These are phyloP conservation scores for Malurus alboscapulatus DNA, from an alignment of 2,113 vertebrate species.

Conservation along the genomic window DNA sequence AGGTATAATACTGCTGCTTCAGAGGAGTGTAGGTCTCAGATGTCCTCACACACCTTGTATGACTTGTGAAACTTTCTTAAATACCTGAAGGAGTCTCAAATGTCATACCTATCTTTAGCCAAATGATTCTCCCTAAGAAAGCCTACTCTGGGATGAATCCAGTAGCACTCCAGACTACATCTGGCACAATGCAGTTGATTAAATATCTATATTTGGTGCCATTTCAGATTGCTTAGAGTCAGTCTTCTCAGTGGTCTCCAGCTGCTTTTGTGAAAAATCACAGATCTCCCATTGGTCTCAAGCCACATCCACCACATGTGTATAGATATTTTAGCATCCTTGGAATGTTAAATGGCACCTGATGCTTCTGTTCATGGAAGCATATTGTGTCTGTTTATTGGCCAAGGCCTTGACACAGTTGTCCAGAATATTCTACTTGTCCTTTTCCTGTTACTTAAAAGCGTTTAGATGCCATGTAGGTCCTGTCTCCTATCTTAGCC, in stretches of 20 bases:
- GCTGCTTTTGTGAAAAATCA: neutral
- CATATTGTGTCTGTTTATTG: neutral
- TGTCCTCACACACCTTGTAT: neutral
- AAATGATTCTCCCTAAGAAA: neutral
- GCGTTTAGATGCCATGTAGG: neutral
- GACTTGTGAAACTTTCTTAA: neutral
- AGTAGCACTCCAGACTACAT: neutral
- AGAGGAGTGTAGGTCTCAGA: neutral
- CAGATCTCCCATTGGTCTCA: neutral
- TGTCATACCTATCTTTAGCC: neutral
- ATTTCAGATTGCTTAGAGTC: neutral
- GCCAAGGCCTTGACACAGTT: neutral
- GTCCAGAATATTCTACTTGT: neutral
- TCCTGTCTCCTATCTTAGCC: neutral
- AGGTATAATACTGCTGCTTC: neutral
- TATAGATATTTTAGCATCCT: neutral
- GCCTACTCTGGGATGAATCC: neutral
- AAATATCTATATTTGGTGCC: neutral
- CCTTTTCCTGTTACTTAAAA: neutral
- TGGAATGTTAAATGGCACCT: neutral
- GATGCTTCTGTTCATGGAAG: neutral
- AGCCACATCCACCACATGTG: neutral
- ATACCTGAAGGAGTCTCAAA: neutral
- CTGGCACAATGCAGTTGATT: neutral
- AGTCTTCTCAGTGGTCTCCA: neutral